These are phyloP conservation scores for Dipodomys ordii DNA, from an alignment of 2,113 vertebrate genomes.

Conservation along the genomic window DNA sequence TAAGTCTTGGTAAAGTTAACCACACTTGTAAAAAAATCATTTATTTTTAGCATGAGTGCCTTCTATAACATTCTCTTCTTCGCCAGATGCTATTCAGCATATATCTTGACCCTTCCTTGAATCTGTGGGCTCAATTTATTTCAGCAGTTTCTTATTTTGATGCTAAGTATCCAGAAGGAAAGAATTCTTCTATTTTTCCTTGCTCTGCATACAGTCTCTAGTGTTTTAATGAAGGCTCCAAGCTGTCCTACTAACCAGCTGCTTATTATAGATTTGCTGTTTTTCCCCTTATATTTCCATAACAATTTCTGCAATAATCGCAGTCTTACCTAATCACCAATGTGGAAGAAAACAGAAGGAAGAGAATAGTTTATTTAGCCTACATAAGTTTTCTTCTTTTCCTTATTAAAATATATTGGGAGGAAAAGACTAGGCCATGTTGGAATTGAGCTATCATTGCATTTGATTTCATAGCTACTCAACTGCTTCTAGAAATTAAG, in stretches of 20 bases:
- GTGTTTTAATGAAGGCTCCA: background rate
- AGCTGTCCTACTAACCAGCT: background rate
- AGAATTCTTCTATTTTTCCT: background rate
- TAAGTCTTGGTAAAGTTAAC: constrained; percentile 69
- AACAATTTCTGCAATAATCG: background rate
- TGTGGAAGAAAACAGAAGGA: background rate
- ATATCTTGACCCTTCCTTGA: constrained; percentile 1
- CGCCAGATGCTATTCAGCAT: background rate
- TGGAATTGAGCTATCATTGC: background rate
- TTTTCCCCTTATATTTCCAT: background rate
- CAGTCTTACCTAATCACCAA: background rate
- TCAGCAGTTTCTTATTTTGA: background rate
- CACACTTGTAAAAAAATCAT: constrained; percentile 60
- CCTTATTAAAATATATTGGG: background rate
- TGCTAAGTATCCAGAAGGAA: constrained; percentile 7
- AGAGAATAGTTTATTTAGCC: background rate
- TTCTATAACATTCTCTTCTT: constrained; percentile 44
- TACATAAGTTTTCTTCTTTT: background rate
- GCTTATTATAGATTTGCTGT: background rate
- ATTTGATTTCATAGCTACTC: background rate
- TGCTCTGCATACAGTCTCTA: background rate
- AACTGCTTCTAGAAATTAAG: constrained; percentile 31
- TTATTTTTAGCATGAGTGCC: constrained; percentile 50
- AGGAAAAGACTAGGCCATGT: background rate
- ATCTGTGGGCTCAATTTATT: background rate